phyloP scores from a whole-genome alignment of 2,888 invertebrate species.

The Oxyteleia sp. region DNA sequence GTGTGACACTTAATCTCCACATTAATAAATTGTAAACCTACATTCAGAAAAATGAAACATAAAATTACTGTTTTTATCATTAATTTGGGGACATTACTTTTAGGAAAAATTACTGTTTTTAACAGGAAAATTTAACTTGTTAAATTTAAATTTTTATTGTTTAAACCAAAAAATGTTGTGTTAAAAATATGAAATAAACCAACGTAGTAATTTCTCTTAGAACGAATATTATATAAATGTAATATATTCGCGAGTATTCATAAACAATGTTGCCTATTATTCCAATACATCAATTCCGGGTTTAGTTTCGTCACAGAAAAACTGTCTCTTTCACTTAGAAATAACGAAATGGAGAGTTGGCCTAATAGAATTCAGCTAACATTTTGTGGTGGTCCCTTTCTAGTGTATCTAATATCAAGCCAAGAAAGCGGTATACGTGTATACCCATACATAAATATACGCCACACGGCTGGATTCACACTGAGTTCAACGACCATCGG shows the following conservation, averaged over 20 bases:
- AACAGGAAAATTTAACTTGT: too few species aligned
- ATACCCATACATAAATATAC: constrained; percentile 29
- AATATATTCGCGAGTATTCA: background rate
- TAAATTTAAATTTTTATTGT: too few species aligned
- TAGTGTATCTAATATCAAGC: constrained; percentile 24
- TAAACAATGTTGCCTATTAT: constrained; percentile 9
- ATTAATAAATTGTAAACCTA: too few species aligned
- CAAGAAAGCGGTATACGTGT: constrained; percentile 36
- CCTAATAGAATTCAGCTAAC: constrained; percentile 15
- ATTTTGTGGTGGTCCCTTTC: constrained; percentile 38
- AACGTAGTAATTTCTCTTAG: constrained; percentile 12
- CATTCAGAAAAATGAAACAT: too few species aligned
- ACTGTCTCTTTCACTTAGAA: constrained; percentile 31
- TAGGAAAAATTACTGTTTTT: too few species aligned
- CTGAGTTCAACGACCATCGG: constrained; percentile 72
- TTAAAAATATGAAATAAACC: too few species aligned
- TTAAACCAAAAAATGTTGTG: too few species aligned
- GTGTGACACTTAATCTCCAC: too few species aligned
- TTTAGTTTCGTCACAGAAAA: constrained; percentile 16
- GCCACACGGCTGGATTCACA: constrained; percentile 62
- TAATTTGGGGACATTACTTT: too few species aligned
- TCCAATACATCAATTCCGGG: constrained; percentile 12
- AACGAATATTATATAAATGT: constrained; percentile 18
- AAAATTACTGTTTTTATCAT: too few species aligned
- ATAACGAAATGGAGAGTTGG: constrained; percentile 39